Evolutionary conservation across 2,888 invertebrate species (phyloP).

Genomic region (Polymixis lichenea): DNA sequence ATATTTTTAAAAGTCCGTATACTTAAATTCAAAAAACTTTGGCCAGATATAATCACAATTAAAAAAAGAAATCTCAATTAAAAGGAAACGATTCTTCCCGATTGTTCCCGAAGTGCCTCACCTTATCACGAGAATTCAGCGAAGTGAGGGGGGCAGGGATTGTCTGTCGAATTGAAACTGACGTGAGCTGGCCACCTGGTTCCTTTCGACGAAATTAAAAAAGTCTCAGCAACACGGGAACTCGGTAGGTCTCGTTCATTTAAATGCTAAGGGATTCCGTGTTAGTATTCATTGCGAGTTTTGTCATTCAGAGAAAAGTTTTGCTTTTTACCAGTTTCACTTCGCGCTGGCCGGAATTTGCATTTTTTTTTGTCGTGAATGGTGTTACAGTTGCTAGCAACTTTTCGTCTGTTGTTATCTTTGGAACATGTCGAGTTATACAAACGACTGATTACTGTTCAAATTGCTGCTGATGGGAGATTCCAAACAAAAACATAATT

Average conservation of each 20-base stretch:
- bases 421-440: constrained; percentile 6
- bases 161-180: constrained; percentile 84
- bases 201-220: constrained; percentile 88
- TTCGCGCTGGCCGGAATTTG: constrained; percentile 69
- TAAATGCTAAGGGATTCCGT: constrained; percentile 87
- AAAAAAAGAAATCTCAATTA: constrained; percentile 77
- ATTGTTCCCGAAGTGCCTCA: constrained; percentile 71
- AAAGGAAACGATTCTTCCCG: constrained; percentile 77
- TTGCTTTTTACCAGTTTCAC: constrained; percentile 76
- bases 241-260: constrained; percentile 85
- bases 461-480: not conserved
- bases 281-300: constrained; percentile 87
- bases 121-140: constrained; percentile 79
- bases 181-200: constrained; percentile 86
- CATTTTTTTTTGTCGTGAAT: constrained; percentile 64
- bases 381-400: constrained; percentile 33
- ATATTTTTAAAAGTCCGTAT: not conserved
- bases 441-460: not conserved
- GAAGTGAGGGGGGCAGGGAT: constrained; percentile 69
- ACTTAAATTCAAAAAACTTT: constrained; percentile 24
- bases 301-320: constrained; percentile 85
- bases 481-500: too few relatives aligned
- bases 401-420: constrained; percentile 15
- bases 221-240: constrained; percentile 86
- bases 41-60: constrained; percentile 61